Evolutionary conservation across 2,113 vertebrate species (phyloP), one percentile per base, ranked within the genome.

Genomic region (Sander lucioperca): DNA sequence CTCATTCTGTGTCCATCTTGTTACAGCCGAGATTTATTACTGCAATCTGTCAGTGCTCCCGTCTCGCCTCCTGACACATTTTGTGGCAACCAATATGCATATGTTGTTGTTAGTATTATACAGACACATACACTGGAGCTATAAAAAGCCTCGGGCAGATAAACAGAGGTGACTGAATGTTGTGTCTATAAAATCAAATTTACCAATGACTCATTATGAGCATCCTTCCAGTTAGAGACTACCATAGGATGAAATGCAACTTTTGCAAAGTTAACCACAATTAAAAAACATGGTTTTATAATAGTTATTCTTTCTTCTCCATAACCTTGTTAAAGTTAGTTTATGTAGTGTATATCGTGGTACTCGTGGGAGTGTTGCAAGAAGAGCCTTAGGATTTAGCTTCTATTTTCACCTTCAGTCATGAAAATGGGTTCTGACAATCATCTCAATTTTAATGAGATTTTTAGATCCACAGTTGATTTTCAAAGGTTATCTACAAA

Each of bases 21-120:
- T 92, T 89, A 82, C 71, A 83, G 77, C 69, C 16, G 33, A 88
- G 77, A 92, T 92, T 91, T 91, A 89, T 89, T 90, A 74, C 70
- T 64, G 57, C 81, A 85, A 91, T 90, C 80, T 83, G 86, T 88
- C 87, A 90, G 84, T 27, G 84, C 83, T 85, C 68, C 77, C 16
- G 77, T 79, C 72, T 88, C 43, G 47, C 82, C 85, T 86, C 74
- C 87, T 88, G 88, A 88, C 88, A 85, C 48, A 82, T 77, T 79
- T 54, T 70, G 78, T 72, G 74, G 78, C 71, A 87, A 53, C 63
- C 78, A 87, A 90, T 87, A 90, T 88, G 85, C 69, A 92, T 87
- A 89, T 89, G 84, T 78, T 88, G 70, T 74, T 88, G 65, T 79
- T 74, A 62, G 21, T 65, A 79, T 89, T 59, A 84, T 80, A 84